These are phyloP conservation scores for Heliconius ismenius DNA, from an alignment of 2,888 invertebrate species.

Conservation along the genomic window DNA sequence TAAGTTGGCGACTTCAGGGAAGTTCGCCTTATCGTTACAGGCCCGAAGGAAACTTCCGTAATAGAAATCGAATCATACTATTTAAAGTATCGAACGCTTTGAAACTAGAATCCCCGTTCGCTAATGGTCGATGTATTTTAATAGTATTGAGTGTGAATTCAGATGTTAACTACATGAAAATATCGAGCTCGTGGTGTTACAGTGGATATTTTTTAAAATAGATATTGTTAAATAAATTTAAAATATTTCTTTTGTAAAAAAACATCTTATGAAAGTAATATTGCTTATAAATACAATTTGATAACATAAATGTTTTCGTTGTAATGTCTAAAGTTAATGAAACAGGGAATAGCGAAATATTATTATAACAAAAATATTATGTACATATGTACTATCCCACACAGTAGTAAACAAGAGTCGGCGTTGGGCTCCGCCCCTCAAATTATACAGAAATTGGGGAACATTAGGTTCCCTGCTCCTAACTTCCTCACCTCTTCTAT, in stretches of 20 bases:
- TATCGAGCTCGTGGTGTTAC: too few relatives aligned
- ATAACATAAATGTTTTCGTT: too few relatives aligned
- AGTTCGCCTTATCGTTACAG: slow-evolving; percentile 23
- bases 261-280: too few relatives aligned
- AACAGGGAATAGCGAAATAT: too few relatives aligned
- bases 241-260: too few relatives aligned
- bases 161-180: background rate
- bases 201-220: too few relatives aligned
- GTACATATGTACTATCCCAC: too few relatives aligned
- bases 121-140: background rate
- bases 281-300: too few relatives aligned
- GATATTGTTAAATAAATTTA: too few relatives aligned
- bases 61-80: slow-evolving; percentile 20
- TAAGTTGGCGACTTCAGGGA: slow-evolving; percentile 20
- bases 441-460: too few relatives aligned
- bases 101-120: slow-evolving; percentile 1
- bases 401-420: background rate
- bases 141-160: background rate
- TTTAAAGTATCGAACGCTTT: slow-evolving; percentile 19
- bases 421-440: background rate
- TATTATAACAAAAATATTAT: too few relatives aligned
- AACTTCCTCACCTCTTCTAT: slow-evolving; percentile 72
- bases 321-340: too few relatives aligned
- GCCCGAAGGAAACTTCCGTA: slow-evolving; percentile 25
- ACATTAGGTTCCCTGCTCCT: background rate